Evolutionary conservation across 2,797 vertebrate species (phyloP), one percentile per base, ranked within the genome.

Genomic region (Nannoperca australis): DNA sequence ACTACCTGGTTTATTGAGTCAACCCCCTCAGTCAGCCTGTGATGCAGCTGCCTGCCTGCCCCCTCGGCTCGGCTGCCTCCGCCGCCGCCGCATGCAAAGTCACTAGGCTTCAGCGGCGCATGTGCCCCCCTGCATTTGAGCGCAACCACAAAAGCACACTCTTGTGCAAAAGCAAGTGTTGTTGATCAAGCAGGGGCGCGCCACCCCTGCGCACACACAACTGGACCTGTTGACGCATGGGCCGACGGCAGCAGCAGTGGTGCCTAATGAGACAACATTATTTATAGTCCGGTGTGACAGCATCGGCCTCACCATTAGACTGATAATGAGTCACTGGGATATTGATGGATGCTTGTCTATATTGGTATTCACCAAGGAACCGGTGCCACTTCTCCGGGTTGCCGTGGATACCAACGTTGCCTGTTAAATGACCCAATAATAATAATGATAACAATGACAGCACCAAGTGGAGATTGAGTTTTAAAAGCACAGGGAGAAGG

Each of bases 391-490:
- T 92, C 89, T 87, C 85, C 3, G 38, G 70, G 91, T 93, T 93
- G 88, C 91, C 81, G 73, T 92, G 94, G 93, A 92, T 90, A 94
- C 93, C 78, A 70, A 56, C 58, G 56, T 78, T 45, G 88, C 85
- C 84, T 78, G 91, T 87, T 92, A 91, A 95, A 92, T 91, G 92
- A 91, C 91, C 91, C 88, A 88, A 91, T 90, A 92, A 91, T 92
- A 92, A 93, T 90, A 91, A 92, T 79, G 88, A 92, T 82, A 90
- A 92, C 86, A 92, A 91, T 89, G 84, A 90, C 82, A 86, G 90
- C 62, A 68, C 71, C 85, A 34, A 89, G 86, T 86, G 83, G 89
- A 88, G 78, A 86, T 75, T 81, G 87, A 89, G 77, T 81, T 90
- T 91, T 81, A 79, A 91, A 82, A 78, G 75, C 80, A 63, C 38